A percentile compares a stretch with the other conserved stretches of the same genome.
Evolutionary conservation across 2,888 invertebrate genomes (phyloP).

Genomic region (Cheilosia soror): DNA sequence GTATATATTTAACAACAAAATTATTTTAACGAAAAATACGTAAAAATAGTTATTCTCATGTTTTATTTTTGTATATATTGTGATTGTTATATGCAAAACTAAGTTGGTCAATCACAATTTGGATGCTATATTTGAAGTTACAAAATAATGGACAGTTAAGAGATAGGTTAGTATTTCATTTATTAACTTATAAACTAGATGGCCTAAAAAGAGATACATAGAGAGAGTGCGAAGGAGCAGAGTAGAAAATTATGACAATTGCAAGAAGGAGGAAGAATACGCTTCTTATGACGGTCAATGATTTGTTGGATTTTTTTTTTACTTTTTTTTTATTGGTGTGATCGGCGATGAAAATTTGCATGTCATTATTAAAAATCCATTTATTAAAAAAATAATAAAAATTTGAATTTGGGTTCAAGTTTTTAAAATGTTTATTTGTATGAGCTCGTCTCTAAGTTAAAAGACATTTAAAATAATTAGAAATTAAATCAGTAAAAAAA

Average conservation of each 20-base stretch:
- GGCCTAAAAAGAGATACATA: constrained; percentile 21
- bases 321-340: too few relatives aligned
- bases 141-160: constrained; percentile 62
- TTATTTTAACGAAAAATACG: constrained; percentile 41
- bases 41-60: constrained; percentile 33
- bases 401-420: too few relatives aligned
- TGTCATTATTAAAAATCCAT: too few relatives aligned
- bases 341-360: too few relatives aligned
- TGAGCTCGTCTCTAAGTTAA: too few relatives aligned
- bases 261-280: constrained; percentile 17
- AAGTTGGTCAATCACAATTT: constrained; percentile 47
- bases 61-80: constrained; percentile 25
- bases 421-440: too few relatives aligned
- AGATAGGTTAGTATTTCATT: constrained; percentile 49
- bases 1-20: constrained; percentile 36
- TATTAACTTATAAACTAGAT: constrained; percentile 56
- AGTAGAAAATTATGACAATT: constrained; percentile 18
- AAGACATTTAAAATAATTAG: too few relatives aligned
- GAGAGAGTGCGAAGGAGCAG: constrained; percentile 19
- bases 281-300: not conserved
- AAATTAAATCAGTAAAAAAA: too few relatives aligned
- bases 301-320: not conserved
- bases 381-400: too few relatives aligned
- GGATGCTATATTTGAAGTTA: constrained; percentile 55
- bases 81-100: constrained; percentile 72